Conservation (phyloP, 2,797 vertebrate genomes). For the Diplodus puntazzo region DNA sequence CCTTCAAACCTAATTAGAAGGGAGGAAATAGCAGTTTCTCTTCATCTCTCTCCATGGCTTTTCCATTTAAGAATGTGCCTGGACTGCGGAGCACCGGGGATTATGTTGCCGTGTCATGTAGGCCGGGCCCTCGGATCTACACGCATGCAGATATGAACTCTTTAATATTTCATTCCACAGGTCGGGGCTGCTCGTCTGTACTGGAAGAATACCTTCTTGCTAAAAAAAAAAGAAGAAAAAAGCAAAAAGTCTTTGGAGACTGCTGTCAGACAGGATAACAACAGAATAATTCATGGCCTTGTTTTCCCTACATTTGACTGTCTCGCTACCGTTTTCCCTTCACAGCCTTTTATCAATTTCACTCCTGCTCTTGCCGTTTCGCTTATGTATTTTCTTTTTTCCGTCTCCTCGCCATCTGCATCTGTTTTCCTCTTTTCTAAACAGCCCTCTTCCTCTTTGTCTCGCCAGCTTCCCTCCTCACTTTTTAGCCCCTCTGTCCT, state of each 20-base stretch:
- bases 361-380: constrained; percentile 34
- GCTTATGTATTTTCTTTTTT: not conserved
- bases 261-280: constrained; percentile 68
- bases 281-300: constrained; percentile 77
- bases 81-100: constrained; percentile 56
- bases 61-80: constrained; percentile 54
- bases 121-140: constrained; percentile 53
- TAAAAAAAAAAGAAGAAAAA: constrained; percentile 9
- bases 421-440: constrained; percentile 20
- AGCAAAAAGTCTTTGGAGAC: constrained; percentile 54
- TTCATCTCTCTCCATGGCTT: constrained; percentile 58
- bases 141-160: constrained; percentile 69
- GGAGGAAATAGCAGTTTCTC: constrained; percentile 60
- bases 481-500: constrained; percentile 25
- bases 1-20: constrained; percentile 77
- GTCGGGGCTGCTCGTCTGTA: constrained; percentile 59
- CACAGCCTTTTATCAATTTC: constrained; percentile 42
- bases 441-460: constrained; percentile 16
- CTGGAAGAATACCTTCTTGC: constrained; percentile 54
- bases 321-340: constrained; percentile 24
- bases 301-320: constrained; percentile 48
- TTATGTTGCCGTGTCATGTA: constrained; percentile 63
- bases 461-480: constrained; percentile 1
- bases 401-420: constrained; percentile 23
- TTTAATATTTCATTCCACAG: constrained; percentile 80